These are phyloP conservation scores for Aix galericulata DNA, from an alignment of 2,113 vertebrate genomes.

Conservation along the genomic window DNA sequence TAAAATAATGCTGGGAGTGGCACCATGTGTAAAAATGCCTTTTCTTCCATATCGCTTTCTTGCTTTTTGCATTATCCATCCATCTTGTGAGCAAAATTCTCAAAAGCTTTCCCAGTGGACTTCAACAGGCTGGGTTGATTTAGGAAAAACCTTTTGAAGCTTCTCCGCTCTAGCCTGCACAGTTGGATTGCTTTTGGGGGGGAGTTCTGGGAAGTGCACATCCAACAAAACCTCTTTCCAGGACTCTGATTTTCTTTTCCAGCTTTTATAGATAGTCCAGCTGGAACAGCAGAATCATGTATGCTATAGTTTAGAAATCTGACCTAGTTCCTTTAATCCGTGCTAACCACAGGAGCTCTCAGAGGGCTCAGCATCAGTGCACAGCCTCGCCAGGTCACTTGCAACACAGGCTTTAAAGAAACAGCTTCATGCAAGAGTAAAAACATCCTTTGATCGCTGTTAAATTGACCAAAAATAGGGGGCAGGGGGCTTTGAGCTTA, in stretches of 20 bases:
- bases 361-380: constrained; percentile 40
- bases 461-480: constrained; percentile 27
- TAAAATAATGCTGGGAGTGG: constrained; percentile 5
- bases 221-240: constrained; percentile 59
- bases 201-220: constrained; percentile 62
- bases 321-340: constrained; percentile 53
- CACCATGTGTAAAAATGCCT: neutral
- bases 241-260: constrained; percentile 56
- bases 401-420: constrained; percentile 44
- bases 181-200: constrained; percentile 45
- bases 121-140: constrained; percentile 27
- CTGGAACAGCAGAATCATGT: constrained; percentile 40
- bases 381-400: constrained; percentile 11
- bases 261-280: constrained; percentile 63
- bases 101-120: constrained; percentile 1
- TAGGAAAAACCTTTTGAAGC: constrained; percentile 59
- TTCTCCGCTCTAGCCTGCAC: constrained; percentile 40
- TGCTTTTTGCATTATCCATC: constrained; percentile 1
- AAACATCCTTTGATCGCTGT: constrained; percentile 29
- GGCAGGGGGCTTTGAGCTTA: neutral
- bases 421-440: constrained; percentile 14
- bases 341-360: constrained; percentile 33
- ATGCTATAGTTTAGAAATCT: constrained; percentile 61
- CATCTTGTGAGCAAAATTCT: constrained; percentile 26
- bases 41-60: neutral